A percentile compares a stretch with the other conserved stretches of the same genome.
These are phyloP conservation scores for Tylochromis polylepis DNA, from an alignment of 2,113 vertebrate genomes.

Conservation along the genomic window DNA sequence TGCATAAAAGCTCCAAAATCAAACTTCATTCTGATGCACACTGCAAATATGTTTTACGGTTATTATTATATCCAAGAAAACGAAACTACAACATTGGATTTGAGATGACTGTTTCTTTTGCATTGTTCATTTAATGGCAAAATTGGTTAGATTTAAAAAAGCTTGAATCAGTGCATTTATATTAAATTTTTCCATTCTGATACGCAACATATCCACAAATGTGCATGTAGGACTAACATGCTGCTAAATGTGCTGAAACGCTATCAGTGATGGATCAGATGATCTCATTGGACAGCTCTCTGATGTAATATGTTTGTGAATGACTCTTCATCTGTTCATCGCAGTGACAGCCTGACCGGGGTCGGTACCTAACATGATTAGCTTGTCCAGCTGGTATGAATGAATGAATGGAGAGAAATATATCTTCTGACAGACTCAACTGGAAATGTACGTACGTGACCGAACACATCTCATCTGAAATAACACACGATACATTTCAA, in stretches of 20 bases:
- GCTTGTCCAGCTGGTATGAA: slow-evolving; percentile 5
- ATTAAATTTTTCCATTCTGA: neutral
- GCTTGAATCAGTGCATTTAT: neutral
- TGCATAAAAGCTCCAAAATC: neutral
- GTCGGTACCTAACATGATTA: slow-evolving; percentile 26
- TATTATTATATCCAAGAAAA: neutral
- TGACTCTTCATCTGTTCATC: slow-evolving; percentile 17
- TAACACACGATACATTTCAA: neutral
- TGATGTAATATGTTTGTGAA: slow-evolving; percentile 28
- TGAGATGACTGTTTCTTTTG: no score
- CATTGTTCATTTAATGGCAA: neutral
- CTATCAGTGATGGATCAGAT: neutral
- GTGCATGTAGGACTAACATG: neutral
- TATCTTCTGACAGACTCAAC: neutral
- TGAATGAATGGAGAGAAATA: neutral
- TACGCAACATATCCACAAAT: neutral
- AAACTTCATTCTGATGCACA: neutral
- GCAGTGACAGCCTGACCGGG: neutral
- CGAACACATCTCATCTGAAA: neutral
- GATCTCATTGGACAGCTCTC: neutral
- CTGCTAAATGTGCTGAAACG: neutral
- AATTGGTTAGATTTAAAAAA: neutral
- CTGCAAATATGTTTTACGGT: neutral
- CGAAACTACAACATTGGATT: neutral
- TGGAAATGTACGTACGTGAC: neutral